A percentile compares a stretch with the other conserved stretches of the same genome.
Conservation (phyloP, 2,797 vertebrate species). For the Pangasius krempfi region DNA sequence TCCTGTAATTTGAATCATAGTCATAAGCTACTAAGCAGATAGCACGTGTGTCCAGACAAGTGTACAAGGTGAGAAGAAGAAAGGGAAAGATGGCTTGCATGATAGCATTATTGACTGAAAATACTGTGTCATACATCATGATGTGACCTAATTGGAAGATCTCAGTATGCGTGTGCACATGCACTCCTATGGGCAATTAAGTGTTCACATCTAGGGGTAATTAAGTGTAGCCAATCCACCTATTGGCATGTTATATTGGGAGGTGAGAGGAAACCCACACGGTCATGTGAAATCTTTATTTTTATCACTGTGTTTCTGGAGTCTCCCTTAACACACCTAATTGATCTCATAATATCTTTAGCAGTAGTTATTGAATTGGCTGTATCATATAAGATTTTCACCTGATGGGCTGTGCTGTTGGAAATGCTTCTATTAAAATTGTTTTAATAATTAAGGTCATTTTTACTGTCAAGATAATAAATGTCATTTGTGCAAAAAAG, state of each 20-base stretch:
- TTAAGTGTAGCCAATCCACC: not conserved
- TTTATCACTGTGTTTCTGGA: not conserved
- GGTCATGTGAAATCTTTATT: not conserved
- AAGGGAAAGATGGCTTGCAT: not conserved
- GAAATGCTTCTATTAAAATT: not conserved
- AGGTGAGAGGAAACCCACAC: not conserved
- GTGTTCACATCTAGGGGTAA: not conserved
- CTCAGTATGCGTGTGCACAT: not conserved
- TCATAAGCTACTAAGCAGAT: not conserved
- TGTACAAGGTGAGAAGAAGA: not conserved
- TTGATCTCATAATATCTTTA: not conserved
- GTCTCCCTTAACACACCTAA: not conserved
- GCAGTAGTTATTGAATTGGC: not conserved
- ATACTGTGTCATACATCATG: not conserved
- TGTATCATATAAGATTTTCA: not conserved
- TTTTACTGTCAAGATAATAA: not conserved
- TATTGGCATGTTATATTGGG: not conserved
- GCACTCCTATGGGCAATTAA: not conserved
- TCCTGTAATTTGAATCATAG: not conserved
- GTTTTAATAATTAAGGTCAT: not conserved
- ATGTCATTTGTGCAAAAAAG: not conserved
- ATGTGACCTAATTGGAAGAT: not conserved
- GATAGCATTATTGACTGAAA: not conserved
- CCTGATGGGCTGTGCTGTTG: not conserved
- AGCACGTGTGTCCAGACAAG: not conserved